Evolutionary conservation across 2,888 invertebrate species (phyloP).

Genomic region (Caenorhabditis sulstoni): DNA sequence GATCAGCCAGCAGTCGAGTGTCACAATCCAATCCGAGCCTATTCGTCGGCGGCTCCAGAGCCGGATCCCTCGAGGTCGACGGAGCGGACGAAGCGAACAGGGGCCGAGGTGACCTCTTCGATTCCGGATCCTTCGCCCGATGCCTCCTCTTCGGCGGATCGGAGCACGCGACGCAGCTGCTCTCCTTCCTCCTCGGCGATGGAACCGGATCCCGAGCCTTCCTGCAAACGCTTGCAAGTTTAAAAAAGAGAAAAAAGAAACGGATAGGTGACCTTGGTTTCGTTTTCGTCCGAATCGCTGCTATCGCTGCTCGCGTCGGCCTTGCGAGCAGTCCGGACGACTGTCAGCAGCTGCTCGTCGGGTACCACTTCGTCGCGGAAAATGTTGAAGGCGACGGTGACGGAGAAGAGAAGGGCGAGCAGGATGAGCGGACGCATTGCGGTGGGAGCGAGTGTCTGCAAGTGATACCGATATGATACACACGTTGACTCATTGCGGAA

Average conservation of each 20-base stretch:
- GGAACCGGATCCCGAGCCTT: slow-evolving; percentile 56
- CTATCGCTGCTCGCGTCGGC: slow-evolving; percentile 24
- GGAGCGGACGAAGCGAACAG: slow-evolving; percentile 51
- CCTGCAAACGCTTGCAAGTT: slow-evolving; percentile 14
- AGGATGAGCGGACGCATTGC: slow-evolving; percentile 51
- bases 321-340: slow-evolving; percentile 25
- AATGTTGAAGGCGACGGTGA: slow-evolving; percentile 51
- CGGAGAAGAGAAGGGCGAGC: slow-evolving; percentile 52
- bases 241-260: not conserved
- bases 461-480: slow-evolving; percentile 26
- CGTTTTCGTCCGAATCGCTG: slow-evolving; percentile 48
- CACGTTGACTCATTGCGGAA: slow-evolving; percentile 32
- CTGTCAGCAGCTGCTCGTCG: slow-evolving; percentile 50
- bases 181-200: slow-evolving; percentile 11
- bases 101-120: slow-evolving; percentile 27
- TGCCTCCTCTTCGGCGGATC: slow-evolving; percentile 32
- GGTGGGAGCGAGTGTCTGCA: slow-evolving; percentile 1
- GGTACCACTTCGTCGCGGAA: slow-evolving; percentile 42
- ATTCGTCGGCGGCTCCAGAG: slow-evolving; percentile 36
- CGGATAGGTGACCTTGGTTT: slow-evolving; percentile 20
- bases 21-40: not conserved
- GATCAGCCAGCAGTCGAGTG: slow-evolving; percentile 26
- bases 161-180: slow-evolving; percentile 46
- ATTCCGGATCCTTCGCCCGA: slow-evolving; percentile 40
- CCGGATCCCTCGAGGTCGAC: slow-evolving; percentile 54